Conservation (phyloP, 2,888 invertebrate species). For the Xylota sylvarum region DNA sequence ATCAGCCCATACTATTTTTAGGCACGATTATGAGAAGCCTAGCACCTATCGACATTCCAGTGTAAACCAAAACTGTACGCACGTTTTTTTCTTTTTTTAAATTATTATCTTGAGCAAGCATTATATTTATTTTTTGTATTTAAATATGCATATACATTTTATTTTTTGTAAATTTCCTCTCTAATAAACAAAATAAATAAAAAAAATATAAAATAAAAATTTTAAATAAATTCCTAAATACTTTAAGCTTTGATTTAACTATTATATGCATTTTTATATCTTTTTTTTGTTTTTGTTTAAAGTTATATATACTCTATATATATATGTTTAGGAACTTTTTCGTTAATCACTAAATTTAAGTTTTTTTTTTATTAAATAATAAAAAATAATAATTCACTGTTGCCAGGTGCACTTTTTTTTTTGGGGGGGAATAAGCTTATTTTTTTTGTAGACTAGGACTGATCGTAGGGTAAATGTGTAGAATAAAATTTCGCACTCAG, state of each 20-base stretch:
- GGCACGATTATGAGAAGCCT: too few species aligned
- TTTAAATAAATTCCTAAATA: conserved; percentile 57
- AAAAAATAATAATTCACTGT: conserved; percentile 58
- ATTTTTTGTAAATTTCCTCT: conserved; percentile 64
- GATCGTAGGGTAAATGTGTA: conserved; percentile 63
- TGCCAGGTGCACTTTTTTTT: conserved; percentile 53
- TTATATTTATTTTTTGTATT: conserved; percentile 60
- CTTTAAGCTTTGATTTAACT: conserved; percentile 71
- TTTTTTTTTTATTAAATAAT: conserved; percentile 73
- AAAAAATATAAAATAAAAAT: conserved; percentile 38
- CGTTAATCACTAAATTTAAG: conserved; percentile 83
- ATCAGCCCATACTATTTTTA: too few species aligned
- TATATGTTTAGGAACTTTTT: conserved; percentile 82
- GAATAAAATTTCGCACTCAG: conserved; percentile 74
- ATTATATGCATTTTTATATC: conserved; percentile 62
- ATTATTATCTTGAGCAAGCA: conserved; percentile 79
- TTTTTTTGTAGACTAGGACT: conserved; percentile 56
- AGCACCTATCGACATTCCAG: conserved; percentile 18
- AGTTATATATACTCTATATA: conserved; percentile 64
- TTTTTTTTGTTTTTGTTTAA: conserved; percentile 61
- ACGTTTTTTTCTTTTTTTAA: conserved; percentile 38
- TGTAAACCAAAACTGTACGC: conserved; percentile 28
- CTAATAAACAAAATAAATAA: conserved; percentile 16
- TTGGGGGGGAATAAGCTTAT: background rate
- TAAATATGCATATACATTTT: conserved; percentile 44